Conservation (phyloP, 1,140 invertebrate genomes). For the Chrysoperla carnea region DNA sequence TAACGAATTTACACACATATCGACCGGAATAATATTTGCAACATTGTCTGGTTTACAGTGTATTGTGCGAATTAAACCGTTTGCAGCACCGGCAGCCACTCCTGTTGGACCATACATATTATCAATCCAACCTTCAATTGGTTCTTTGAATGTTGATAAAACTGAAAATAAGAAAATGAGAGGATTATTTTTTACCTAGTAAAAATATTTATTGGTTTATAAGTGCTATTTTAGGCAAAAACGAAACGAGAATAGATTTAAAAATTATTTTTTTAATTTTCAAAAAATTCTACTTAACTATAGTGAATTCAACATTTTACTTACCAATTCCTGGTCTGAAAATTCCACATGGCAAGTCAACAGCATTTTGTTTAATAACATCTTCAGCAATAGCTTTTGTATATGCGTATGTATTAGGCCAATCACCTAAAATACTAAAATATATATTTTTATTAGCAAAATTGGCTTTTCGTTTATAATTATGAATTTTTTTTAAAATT, state of each 20-base stretch:
- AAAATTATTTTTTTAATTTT: no score
- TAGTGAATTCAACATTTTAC: no score
- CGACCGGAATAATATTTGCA: conserved; percentile 77
- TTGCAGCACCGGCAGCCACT: conserved; percentile 22
- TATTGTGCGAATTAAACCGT: conserved; percentile 54
- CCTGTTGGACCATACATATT: conserved; percentile 84
- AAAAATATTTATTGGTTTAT: no score
- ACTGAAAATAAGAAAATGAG: conserved; percentile 34
- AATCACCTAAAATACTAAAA: neutral
- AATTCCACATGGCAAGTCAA: conserved; percentile 51
- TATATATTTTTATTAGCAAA: neutral
- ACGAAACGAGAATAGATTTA: no score
- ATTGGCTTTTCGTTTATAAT: no score
- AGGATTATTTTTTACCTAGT: no score
- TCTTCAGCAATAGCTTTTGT: conserved; percentile 71
- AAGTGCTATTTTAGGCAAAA: no score
- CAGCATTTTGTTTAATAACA: conserved; percentile 40
- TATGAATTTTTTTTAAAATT: no score
- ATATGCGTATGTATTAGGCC: conserved; percentile 27
- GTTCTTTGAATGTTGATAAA: conserved; percentile 65
- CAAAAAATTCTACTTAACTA: no score
- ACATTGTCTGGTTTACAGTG: conserved; percentile 37
- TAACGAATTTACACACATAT: conserved; percentile 68
- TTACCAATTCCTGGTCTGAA: conserved; percentile 56
- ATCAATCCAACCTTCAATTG: conserved; percentile 65